Conservation (phyloP, 2,113 vertebrate species). For the Prinia subflava region DNA sequence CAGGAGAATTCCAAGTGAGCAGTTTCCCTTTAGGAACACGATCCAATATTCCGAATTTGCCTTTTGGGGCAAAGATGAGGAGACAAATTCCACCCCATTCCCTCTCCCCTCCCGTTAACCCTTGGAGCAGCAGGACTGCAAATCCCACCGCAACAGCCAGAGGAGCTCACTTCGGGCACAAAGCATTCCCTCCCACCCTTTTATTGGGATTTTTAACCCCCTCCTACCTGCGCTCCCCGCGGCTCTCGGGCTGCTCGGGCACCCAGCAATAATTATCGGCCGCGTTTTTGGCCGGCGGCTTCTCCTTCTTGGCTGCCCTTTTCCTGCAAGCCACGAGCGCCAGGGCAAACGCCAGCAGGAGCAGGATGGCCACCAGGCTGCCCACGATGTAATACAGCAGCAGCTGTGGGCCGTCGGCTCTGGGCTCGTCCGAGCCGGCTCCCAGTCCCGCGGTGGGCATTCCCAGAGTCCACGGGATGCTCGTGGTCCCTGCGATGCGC, state of each 20-base stretch:
- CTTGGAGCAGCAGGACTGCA: background rate
- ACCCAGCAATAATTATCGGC: conserved; percentile 76
- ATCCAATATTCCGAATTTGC: background rate
- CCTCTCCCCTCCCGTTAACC: background rate
- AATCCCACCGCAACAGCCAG: background rate
- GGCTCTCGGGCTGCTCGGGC: conserved; percentile 55
- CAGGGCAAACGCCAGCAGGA: conserved; percentile 68
- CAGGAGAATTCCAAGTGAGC: background rate
- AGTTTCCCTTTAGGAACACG: background rate
- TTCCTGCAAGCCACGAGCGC: conserved; percentile 64
- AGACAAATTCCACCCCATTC: background rate
- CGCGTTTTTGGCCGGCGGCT: conserved; percentile 39
- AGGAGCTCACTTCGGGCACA: background rate
- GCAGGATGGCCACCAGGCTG: conserved; percentile 63
- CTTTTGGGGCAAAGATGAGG: background rate
- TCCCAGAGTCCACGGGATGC: background rate
- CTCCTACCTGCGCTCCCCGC: conserved; percentile 56
- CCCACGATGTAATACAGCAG: conserved; percentile 75
- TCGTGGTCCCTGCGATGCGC: background rate
- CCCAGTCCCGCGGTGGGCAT: background rate
- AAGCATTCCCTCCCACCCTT: background rate
- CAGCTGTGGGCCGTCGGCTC: conserved; percentile 44
- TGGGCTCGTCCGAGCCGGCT: background rate
- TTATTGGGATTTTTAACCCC: background rate
- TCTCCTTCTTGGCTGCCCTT: conserved; percentile 36